Conservation (phyloP, 2,113 vertebrate genomes). For the Lophotis ruficrista region DNA sequence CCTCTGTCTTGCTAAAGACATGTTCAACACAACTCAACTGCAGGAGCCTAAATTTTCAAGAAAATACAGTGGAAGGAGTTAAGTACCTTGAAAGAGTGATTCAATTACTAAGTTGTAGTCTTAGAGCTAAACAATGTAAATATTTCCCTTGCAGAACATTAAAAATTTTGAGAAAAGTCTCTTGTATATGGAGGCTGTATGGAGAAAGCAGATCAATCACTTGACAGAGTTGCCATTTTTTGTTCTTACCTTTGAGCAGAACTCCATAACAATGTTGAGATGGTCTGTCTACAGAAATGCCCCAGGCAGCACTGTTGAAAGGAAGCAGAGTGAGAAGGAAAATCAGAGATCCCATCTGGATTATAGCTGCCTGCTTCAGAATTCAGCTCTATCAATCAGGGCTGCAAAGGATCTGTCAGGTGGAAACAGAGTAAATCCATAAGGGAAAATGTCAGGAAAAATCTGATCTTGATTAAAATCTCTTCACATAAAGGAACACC, state of each 20-base stretch:
- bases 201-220: not conserved
- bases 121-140: not conserved
- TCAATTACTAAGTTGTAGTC: not conserved
- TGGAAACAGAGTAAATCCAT: not conserved
- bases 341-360: not conserved
- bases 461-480: conserved; percentile 12
- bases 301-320: not conserved
- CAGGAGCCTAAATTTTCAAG: not conserved
- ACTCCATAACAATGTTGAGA: not conserved
- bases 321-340: not conserved
- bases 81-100: not conserved
- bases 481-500: not conserved
- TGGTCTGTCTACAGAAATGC: not conserved
- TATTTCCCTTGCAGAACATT: not conserved
- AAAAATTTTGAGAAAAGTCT: not conserved
- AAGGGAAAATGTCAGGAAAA: not conserved
- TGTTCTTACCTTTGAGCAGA: not conserved
- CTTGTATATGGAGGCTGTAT: not conserved
- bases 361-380: not conserved
- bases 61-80: not conserved
- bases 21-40: not conserved
- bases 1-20: not conserved
- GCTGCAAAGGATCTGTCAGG: not conserved
- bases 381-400: not conserved
- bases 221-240: not conserved